These are phyloP conservation scores for Phasianus colchicus DNA, from an alignment of 2,113 vertebrate genomes.

Conservation along the genomic window DNA sequence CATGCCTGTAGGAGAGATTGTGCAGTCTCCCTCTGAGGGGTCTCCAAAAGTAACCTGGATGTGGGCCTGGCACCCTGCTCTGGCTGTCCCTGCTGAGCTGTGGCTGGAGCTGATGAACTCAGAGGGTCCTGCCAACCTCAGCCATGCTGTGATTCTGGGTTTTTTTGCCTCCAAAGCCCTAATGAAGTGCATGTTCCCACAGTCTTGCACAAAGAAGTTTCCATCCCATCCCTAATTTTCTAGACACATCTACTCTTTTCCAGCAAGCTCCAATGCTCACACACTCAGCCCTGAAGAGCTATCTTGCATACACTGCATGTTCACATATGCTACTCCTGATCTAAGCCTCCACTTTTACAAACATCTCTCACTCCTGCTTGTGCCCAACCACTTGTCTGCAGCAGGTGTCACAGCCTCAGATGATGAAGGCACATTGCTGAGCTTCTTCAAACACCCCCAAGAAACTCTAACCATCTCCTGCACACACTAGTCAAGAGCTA, in stretches of 20 bases:
- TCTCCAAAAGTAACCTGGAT: background rate
- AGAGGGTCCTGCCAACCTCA: background rate
- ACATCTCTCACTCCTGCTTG: background rate
- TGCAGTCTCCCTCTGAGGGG: background rate
- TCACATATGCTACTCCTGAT: background rate
- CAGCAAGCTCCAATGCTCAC: background rate
- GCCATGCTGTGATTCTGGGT: background rate
- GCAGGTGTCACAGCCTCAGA: background rate
- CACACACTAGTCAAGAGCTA: background rate
- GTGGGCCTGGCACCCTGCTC: background rate
- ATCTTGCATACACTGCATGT: fast-evolving
- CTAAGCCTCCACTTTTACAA: background rate
- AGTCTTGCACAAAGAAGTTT: background rate
- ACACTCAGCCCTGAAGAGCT: fast-evolving
- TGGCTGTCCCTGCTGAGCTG: background rate
- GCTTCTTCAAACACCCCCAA: background rate
- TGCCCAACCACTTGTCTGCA: background rate
- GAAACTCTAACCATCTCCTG: background rate
- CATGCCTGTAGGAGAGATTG: background rate
- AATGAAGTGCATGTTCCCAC: background rate
- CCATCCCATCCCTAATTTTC: background rate
- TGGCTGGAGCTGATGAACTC: background rate
- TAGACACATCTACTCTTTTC: background rate
- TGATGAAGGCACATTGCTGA: background rate
- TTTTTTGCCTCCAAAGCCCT: background rate